Base-by-base conservation (phyloP, 2,888 invertebrate species). In the Autographa gamma region DNA sequence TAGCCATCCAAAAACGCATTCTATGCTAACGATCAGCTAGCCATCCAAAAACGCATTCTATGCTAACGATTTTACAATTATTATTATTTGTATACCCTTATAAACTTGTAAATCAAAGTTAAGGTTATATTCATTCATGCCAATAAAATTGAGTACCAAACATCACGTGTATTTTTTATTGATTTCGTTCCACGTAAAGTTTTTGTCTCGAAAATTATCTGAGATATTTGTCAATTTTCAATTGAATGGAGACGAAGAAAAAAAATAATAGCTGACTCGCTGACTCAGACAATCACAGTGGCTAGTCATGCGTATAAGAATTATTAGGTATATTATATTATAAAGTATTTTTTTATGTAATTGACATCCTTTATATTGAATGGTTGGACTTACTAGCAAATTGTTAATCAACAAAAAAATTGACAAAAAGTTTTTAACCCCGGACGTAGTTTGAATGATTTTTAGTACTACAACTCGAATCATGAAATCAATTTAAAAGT, bases 331-430 rank as follows among this genome's bases (percentile, higher is more conserved):
- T 75, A 0, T 63, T 48, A 63, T 54, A 66, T 48, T 71, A 7
- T 56, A 65, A 66, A 62, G 32, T 76, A 14, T 67, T 79, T 76
- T 80, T 38, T 76, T 76, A 32, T 18, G 0, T 59, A 18, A 71
- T 66, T 63, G 80, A 59, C 61, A 67, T 31, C 76, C 76, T 75
- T 79, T 38, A 32, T 61, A 67, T 80, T 80, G 67, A 76, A 76
- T 52, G 18, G 60, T 58, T 48, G 62, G 38, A n/a, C 13, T 19
- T 52, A 62, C 9, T 65, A 34, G 18, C 13, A 0, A 13, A 7
- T 54, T 56, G 38, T 58, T n/a, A 8, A 5, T 6, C 14, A 59
- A 31, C 9, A 25, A 32, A 59, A 74, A 79, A 65, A 60, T 58
- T 16, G 8, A 48, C 61, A 80, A 71, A 56, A 80, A 66, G 25